These are phyloP conservation scores for Hydrophis major DNA, from an alignment of 2,797 vertebrate genomes.

Conservation along the genomic window DNA sequence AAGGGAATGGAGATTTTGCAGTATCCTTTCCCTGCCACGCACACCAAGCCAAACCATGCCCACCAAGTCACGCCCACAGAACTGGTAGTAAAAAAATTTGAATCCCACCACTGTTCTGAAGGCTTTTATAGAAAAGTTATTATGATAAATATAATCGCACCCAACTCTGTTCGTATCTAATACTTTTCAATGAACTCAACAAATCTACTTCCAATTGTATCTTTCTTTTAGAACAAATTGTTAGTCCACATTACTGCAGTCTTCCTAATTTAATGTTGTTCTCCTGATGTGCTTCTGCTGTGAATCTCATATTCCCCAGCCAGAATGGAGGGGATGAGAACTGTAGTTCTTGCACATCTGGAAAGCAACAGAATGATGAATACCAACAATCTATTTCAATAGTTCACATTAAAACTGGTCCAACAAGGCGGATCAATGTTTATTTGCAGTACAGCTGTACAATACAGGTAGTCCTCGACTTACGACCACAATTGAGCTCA, in stretches of 20 bases:
- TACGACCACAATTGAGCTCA: neutral
- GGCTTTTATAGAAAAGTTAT: neutral
- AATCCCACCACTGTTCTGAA: too few species aligned
- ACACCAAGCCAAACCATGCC: too few species aligned
- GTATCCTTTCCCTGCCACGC: too few species aligned
- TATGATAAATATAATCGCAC: neutral
- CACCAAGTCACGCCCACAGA: too few species aligned
- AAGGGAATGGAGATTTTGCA: too few species aligned
- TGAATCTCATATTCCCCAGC: neutral
- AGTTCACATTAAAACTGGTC: neutral
- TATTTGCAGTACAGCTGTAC: neutral
- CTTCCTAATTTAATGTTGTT: neutral
- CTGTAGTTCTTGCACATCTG: neutral
- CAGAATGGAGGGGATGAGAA: neutral
- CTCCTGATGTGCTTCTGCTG: neutral
- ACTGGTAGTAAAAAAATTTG: too few species aligned
- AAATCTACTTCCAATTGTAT: neutral
- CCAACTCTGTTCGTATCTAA: neutral
- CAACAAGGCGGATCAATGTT: neutral
- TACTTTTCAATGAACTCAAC: neutral
- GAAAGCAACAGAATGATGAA: neutral
- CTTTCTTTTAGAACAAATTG: conserved; percentile 2
- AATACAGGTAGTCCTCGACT: neutral
- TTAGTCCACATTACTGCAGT: neutral
- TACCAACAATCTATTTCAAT: neutral